These are phyloP conservation scores for Cyclopterus lumpus DNA, from an alignment of 2,797 vertebrate species.

Conservation along the genomic window DNA sequence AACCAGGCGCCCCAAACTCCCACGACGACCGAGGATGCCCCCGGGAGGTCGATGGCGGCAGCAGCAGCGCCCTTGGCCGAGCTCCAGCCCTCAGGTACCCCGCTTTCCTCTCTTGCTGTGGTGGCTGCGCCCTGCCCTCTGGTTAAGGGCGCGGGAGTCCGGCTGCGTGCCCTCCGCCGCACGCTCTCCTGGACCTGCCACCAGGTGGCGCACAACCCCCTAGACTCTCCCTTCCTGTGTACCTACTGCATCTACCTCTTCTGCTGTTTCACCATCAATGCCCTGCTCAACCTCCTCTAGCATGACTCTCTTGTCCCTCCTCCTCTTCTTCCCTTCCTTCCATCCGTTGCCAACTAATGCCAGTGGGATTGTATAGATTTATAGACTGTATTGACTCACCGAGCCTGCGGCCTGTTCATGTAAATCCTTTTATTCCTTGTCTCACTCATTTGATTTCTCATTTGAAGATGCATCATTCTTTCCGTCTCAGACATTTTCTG, in stretches of 20 bases:
- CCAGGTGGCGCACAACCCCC: conserved; percentile 89
- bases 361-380: conserved; percentile 55
- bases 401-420: conserved; percentile 33
- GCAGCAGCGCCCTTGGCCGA: conserved; percentile 81
- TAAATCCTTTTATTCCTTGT: conserved; percentile 44
- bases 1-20: conserved; percentile 81
- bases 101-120: conserved; percentile 88
- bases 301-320: conserved; percentile 61
- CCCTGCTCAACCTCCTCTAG: conserved; percentile 83
- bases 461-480: conserved; percentile 63
- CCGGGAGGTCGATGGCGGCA: conserved; percentile 74
- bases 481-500: conserved; percentile 13
- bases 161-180: conserved; percentile 84
- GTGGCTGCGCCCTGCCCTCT: conserved; percentile 73
- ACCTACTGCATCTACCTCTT: conserved; percentile 85
- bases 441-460: conserved; percentile 44
- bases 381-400: conserved; percentile 43
- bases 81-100: conserved; percentile 94
- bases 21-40: conserved; percentile 82
- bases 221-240: conserved; percentile 94
- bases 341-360: conserved; percentile 45
- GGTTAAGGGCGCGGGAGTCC: conserved; percentile 82
- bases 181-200: conserved; percentile 89
- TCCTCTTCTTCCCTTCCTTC: conserved; percentile 13
- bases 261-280: conserved; percentile 85